A percentile compares a stretch with the other conserved stretches of the same genome.
These are phyloP conservation scores for Tipula helvola DNA, from an alignment of 2,888 invertebrate genomes.

Conservation along the genomic window DNA sequence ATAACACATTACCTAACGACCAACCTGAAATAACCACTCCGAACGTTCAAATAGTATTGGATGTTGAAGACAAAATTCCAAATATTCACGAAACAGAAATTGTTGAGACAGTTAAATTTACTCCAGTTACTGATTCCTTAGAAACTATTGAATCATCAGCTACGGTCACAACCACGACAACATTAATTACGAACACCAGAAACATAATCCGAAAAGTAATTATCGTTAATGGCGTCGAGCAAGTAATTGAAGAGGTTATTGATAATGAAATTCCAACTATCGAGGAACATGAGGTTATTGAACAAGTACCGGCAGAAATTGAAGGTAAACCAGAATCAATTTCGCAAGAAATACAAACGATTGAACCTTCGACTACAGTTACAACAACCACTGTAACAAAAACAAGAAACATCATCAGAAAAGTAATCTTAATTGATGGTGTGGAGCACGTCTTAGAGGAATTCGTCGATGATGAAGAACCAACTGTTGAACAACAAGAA, in stretches of 20 bases:
- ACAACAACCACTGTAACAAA: slow-evolving; percentile 58
- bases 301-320: neutral
- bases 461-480: slow-evolving; percentile 48
- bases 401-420: slow-evolving; percentile 60
- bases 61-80: neutral
- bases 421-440: slow-evolving; percentile 66
- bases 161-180: neutral
- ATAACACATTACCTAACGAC: neutral
- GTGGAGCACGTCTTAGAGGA: slow-evolving; percentile 76
- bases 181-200: neutral
- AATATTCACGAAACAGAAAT: neutral
- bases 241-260: slow-evolving; percentile 13
- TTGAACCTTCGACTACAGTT: neutral
- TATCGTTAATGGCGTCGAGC: neutral
- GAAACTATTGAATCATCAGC: neutral
- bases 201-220: neutral
- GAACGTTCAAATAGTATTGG: neutral
- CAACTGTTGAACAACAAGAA: neutral
- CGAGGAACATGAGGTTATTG: neutral
- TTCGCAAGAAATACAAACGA: neutral
- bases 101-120: neutral
- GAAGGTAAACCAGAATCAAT: neutral
- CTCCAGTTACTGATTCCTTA: neutral
- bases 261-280: neutral
- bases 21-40: neutral